Evolutionary conservation across 1,140 invertebrate species (phyloP), one percentile per base, ranked within the genome.

Genomic region (Ceratoteleas bidentatus): DNA sequence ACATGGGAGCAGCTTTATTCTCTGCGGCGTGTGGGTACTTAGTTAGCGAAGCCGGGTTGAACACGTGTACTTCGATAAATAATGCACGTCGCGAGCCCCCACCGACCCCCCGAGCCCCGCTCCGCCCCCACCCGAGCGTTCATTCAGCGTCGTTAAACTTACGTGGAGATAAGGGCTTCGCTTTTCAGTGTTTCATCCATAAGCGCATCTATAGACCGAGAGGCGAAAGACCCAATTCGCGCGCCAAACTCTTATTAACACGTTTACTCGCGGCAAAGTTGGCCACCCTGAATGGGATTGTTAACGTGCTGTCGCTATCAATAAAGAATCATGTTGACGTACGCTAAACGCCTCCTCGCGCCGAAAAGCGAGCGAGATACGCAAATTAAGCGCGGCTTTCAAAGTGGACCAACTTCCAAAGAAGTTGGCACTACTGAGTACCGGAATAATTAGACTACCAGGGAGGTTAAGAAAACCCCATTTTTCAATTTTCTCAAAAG

Each of bases 21-120:
- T 65, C 47, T 49, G 62, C 65, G 54, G 74, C 61, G 57, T 77
- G 69, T 78, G 45, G 65, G 69, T 78, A 76, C 69, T 83, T 83
- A 74, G 74, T 78, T 77, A 78, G 74, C 80, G 69, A 87, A 87
- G 79, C 82, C 84, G 79, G 81, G 82, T 84, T 77, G 81, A 87
- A 89, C 88, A 90, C 88, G 90, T 91, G 90, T 91, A 90, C 88
- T 84, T 85, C 74, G 77, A 86, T 91, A 87, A 91, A 91, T 91
- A 91, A 91, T 91, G 88, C 86, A 90, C 68, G 52, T 34, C 54
- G 60, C 62, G 66, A 49, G 40, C 14, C 36, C 58, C 50, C 75
- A 81, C 45, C 76, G 72, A 16, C 69, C 14, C 57, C 24, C 57
- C 70, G 65, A 14, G n/a, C 47, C 24, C 24, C 24, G 24, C 24